Conservation (phyloP, 2,113 vertebrate genomes). For the Ardeotis arabs region DNA sequence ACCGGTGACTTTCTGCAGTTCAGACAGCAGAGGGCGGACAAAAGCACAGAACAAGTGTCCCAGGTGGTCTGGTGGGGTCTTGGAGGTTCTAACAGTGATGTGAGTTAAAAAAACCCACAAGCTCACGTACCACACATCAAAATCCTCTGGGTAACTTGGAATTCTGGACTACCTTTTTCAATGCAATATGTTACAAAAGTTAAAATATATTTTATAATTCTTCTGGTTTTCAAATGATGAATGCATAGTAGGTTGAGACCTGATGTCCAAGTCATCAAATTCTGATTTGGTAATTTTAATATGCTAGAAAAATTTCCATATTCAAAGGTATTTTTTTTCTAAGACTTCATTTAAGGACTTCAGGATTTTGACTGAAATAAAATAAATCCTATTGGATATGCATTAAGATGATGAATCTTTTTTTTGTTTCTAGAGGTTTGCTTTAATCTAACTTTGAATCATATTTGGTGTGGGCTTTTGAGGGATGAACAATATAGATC, state of each 20-base stretch:
- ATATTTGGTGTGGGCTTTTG: not conserved
- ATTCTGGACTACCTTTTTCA: not conserved
- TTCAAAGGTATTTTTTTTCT: not conserved
- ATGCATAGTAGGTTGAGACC: not conserved
- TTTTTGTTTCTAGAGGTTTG: not conserved
- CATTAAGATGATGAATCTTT: not conserved
- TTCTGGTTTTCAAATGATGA: not conserved
- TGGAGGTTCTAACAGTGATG: not conserved
- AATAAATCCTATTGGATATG: not conserved
- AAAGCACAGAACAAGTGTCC: not conserved
- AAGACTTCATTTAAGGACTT: not conserved
- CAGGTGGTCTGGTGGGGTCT: not conserved
- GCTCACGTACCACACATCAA: fast-evolving
- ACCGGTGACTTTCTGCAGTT: not conserved
- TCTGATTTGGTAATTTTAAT: not conserved
- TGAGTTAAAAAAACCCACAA: not conserved
- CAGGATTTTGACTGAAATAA: not conserved
- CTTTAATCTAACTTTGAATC: not conserved
- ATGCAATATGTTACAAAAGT: fast-evolving
- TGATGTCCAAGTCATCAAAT: not conserved
- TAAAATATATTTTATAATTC: not conserved
- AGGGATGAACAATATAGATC: not conserved
- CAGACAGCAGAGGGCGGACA: conserved; percentile 21
- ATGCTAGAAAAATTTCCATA: not conserved
- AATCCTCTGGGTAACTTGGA: not conserved